Percentiles rank a stretch among this genome's conserved stretches.
Evolutionary conservation across 2,888 invertebrate species (phyloP).

Genomic region (Drosophila testacea): DNA sequence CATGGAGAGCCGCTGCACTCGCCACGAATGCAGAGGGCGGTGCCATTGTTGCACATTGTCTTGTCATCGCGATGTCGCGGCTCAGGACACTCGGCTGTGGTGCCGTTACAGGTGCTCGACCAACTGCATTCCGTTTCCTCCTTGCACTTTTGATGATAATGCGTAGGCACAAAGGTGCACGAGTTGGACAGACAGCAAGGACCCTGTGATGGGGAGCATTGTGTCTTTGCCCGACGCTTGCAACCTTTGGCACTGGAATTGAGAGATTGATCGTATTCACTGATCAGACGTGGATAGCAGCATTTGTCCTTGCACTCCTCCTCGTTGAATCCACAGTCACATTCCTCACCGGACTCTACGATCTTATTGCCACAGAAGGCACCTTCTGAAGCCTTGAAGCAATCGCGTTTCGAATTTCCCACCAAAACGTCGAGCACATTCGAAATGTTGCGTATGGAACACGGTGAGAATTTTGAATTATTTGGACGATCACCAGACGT

Average conservation of each 20-base stretch:
- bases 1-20: slow-evolving; percentile 98
- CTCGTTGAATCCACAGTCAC: slow-evolving; percentile 97
- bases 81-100: slow-evolving; percentile 93
- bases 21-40: slow-evolving; percentile 93
- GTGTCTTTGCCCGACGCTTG: slow-evolving; percentile 90
- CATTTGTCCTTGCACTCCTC: slow-evolving; percentile 96
- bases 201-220: slow-evolving; percentile 97
- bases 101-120: slow-evolving; percentile 94
- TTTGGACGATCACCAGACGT: slow-evolving; percentile 99
- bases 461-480: slow-evolving; percentile 98
- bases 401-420: slow-evolving; percentile 96
- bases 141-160: slow-evolving; percentile 90
- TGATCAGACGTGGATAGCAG: slow-evolving; percentile 95
- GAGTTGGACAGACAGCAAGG: slow-evolving; percentile 95
- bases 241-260: slow-evolving; percentile 93
- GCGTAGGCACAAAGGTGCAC: slow-evolving; percentile 91
- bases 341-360: slow-evolving; percentile 98
- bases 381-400: slow-evolving; percentile 95
- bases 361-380: slow-evolving; percentile 99
- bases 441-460: slow-evolving; percentile 97
- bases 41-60: slow-evolving; percentile 98
- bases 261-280: slow-evolving; percentile 88
- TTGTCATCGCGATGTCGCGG: slow-evolving; percentile 93
- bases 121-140: slow-evolving; percentile 95
- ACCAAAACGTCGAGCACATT: slow-evolving; percentile 96